Evolutionary conservation across 2,888 invertebrate species (phyloP).

Genomic region (Parasteatoda lunata): DNA sequence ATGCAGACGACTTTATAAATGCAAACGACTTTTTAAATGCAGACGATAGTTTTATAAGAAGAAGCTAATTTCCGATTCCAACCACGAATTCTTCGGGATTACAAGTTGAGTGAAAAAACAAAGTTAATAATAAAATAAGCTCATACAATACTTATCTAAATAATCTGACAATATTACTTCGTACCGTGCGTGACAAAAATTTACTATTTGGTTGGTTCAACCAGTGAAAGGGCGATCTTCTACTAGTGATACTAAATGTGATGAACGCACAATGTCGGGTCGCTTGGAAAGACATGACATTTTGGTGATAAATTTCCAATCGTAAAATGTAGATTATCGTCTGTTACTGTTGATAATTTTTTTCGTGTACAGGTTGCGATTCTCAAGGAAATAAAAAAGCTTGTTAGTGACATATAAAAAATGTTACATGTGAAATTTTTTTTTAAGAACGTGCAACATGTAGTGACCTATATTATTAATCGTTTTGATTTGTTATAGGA

Average conservation of each 20-base stretch:
- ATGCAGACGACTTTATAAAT: background rate
- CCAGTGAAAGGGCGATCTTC: background rate
- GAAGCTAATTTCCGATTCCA: background rate
- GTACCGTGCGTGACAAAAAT: constrained; percentile 17
- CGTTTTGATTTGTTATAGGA: too few relatives aligned
- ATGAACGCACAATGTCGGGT: constrained; percentile 22
- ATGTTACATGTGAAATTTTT: background rate
- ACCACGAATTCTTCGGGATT: background rate
- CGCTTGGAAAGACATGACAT: constrained; percentile 25
- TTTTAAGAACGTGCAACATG: background rate
- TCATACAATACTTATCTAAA: constrained; percentile 15
- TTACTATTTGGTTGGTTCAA: background rate
- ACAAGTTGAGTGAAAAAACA: background rate
- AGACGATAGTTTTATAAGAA: background rate
- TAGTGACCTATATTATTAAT: too few relatives aligned
- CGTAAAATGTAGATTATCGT: constrained; percentile 19
- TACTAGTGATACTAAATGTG: background rate
- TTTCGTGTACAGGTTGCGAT: background rate
- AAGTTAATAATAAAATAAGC: constrained; percentile 4
- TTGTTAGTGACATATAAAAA: constrained; percentile 7
- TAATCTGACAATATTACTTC: constrained; percentile 22
- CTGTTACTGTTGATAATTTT: background rate
- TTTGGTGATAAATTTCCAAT: constrained; percentile 47
- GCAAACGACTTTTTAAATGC: background rate
- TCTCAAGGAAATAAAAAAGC: constrained; percentile 6